A percentile compares a stretch with the other conserved stretches of the same genome.
Evolutionary conservation across 2,113 vertebrate genomes (phyloP).

Genomic region (Rhea americana): DNA sequence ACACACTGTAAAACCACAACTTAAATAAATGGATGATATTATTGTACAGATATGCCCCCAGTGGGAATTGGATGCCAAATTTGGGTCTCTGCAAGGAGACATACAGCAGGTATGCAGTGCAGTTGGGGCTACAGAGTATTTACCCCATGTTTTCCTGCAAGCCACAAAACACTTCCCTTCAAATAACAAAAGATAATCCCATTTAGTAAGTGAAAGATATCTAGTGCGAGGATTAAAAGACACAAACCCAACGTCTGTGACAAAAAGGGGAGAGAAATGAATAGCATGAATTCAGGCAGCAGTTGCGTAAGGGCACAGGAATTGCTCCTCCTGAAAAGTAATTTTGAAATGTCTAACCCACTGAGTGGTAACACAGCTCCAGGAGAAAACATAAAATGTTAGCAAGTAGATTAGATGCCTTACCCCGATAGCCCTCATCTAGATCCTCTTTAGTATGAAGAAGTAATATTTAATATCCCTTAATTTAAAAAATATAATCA

Average conservation of each 20-base stretch:
- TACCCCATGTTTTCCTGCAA: neutral
- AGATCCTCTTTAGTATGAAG: neutral
- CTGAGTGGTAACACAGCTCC: neutral
- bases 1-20: neutral
- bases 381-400: neutral
- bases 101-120: rapidly evolving
- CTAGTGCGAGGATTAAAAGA: neutral
- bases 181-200: neutral
- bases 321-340: neutral
- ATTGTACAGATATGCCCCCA: neutral
- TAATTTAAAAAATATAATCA: neutral
- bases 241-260: neutral
- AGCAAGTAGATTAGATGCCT: neutral
- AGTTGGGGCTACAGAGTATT: neutral
- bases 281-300: neutral
- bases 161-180: neutral
- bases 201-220: neutral
- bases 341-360: neutral
- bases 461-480: neutral
- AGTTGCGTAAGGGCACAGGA: neutral
- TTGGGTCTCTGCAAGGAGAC: neutral
- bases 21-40: neutral
- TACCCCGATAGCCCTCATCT: neutral
- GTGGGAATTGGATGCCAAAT: neutral
- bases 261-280: neutral